A percentile compares a stretch with the other conserved stretches of the same genome.
Evolutionary conservation across 2,113 vertebrate species (phyloP).

Genomic region (Xyliphius kryptos): DNA sequence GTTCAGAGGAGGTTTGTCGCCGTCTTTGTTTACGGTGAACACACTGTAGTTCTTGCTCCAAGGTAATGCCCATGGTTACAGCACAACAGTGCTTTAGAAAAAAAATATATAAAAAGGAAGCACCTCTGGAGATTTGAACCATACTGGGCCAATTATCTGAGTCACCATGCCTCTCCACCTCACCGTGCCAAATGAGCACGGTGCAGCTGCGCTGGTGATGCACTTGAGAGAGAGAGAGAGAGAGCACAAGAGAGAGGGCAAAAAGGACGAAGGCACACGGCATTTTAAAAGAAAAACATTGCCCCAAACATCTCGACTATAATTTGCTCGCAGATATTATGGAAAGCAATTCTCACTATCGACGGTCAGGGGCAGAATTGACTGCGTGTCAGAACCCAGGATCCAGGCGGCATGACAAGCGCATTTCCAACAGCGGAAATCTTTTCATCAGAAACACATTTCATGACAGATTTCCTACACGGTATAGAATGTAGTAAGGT

Average conservation of each 20-base stretch:
- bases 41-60: slow-evolving; percentile 13
- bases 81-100: slow-evolving; percentile 31
- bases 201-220: slow-evolving; percentile 13
- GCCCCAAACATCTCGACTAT: neutral
- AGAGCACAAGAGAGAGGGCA: too few species aligned
- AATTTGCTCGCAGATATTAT: slow-evolving; percentile 3
- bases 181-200: slow-evolving; percentile 28
- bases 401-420: neutral
- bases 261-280: slow-evolving; percentile 15
- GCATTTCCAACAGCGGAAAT: slow-evolving; percentile 4
- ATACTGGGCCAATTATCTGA: slow-evolving; percentile 40
- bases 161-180: slow-evolving; percentile 24
- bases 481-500: slow-evolving; percentile 14
- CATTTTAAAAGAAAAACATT: neutral
- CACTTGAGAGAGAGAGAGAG: slow-evolving; percentile 18
- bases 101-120: too few species aligned
- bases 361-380: neutral
- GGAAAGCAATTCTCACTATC: slow-evolving; percentile 7
- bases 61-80: slow-evolving; percentile 36
- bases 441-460: slow-evolving; percentile 21
- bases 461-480: slow-evolving; percentile 15
- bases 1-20: neutral
- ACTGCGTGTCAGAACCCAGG: slow-evolving; percentile 2
- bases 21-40: slow-evolving; percentile 17
- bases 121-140: slow-evolving; percentile 36